phyloP scores from a whole-genome alignment of 2,797 vertebrate species.

The Aulostomus chinensis region DNA sequence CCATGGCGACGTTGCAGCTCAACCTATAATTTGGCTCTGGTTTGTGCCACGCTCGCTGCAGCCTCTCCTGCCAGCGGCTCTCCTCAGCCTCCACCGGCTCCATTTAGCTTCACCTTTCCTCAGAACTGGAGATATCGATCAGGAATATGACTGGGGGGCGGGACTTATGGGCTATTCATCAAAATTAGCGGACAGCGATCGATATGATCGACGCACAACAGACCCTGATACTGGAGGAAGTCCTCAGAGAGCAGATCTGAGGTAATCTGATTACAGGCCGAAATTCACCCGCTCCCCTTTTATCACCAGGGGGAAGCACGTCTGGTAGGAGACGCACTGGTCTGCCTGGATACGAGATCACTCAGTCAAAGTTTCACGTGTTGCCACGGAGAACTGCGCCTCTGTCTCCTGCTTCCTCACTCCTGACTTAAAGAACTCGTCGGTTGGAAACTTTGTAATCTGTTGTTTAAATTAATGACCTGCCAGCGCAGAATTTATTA shows the following conservation, averaged over 20 bases:
- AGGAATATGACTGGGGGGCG: constrained; percentile 31
- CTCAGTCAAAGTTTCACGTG: too few species aligned
- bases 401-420: too few species aligned
- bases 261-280: constrained; percentile 35
- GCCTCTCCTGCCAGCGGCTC: constrained; percentile 11
- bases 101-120: constrained; percentile 23
- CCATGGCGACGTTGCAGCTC: too few species aligned
- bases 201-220: constrained; percentile 38
- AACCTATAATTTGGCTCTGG: constrained; percentile 28
- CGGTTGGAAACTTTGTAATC: too few species aligned
- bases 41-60: too few species aligned
- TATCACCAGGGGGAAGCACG: neutral
- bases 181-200: constrained; percentile 29
- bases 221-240: constrained; percentile 11
- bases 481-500: too few species aligned
- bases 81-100: constrained; percentile 8
- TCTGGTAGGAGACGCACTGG: too few species aligned
- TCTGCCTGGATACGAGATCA: too few species aligned
- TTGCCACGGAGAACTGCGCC: too few species aligned
- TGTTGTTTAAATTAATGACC: too few species aligned
- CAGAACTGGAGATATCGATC: constrained; percentile 45
- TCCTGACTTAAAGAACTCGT: too few species aligned
- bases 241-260: constrained; percentile 21
- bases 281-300: constrained; percentile 16
- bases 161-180: constrained; percentile 20